Evolutionary conservation across 1,140 invertebrate genomes (phyloP), one percentile per base, ranked within the genome.

Genomic region (Ips typographus): DNA sequence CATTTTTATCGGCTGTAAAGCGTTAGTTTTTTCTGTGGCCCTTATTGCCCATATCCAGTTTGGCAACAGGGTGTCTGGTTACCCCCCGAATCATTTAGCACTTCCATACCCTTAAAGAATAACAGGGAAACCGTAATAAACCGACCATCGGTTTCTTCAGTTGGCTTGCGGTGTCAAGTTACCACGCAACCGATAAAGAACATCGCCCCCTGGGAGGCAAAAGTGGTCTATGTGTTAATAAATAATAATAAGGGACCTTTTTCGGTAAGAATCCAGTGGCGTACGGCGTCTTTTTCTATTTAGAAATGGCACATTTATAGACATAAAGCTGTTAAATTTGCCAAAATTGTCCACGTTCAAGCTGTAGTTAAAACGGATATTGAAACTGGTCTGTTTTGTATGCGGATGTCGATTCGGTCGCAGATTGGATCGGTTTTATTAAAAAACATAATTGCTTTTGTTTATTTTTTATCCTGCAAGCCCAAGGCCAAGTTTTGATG

Each of bases 171-270:
- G 62, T 65, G 37, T 65, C 51, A 44, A 6, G 49, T 65, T 65
- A 65, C 62, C 22, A 52, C 49, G 43, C 51, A 65, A 43, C 62
- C 40, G 51, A 42, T 65, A 55, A 65, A 65, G 49, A 56, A 52
- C 49, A 52, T 55, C 40, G 51, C 52, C 52, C 40, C n/a, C 22
- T 40, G 42, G 44, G 44, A 62, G 60, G 60, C 52, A 62, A 52
- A 62, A 52, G 60, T 62, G 60, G 44, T 51, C 44, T 62, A 40
- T 65, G 52, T 36, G 51, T 65, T 55, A 65, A 55, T 65, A 65
- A 65, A 65, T 53, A 65, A 55, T 47, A 55, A 37, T 22, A 63
- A 37, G 52, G 52, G 52, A 5, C 52, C 8, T 55, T 65, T 40
- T 40, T 65, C 6, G 0, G 22, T 22, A 22, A 62, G 42, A 40